These are phyloP conservation scores for Mycalesis mineus DNA, from an alignment of 2,888 invertebrate genomes.

Conservation along the genomic window DNA sequence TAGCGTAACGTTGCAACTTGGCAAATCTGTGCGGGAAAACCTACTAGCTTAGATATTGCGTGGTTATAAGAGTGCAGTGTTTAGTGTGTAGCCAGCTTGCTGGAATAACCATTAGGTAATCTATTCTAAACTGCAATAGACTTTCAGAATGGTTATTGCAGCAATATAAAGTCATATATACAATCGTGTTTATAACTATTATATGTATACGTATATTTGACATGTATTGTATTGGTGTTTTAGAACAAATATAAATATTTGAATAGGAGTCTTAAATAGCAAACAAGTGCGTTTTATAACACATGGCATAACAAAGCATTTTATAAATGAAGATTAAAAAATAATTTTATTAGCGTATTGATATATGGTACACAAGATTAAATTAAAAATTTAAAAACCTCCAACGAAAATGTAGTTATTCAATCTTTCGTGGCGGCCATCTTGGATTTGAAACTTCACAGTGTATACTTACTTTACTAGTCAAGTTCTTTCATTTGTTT, in stretches of 20 bases:
- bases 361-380: too few relatives aligned
- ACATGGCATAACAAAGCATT: slow-evolving; percentile 1
- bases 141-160: slow-evolving; percentile 6
- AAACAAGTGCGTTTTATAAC: not conserved
- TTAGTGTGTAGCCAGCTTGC: slow-evolving; percentile 8
- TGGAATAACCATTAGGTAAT: slow-evolving; percentile 4
- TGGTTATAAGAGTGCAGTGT: slow-evolving; percentile 32
- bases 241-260: not conserved
- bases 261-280: not conserved
- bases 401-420: too few relatives aligned
- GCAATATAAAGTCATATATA: not conserved
- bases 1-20: slow-evolving; percentile 58
- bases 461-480: too few relatives aligned
- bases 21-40: slow-evolving; percentile 69
- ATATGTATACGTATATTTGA: not conserved
- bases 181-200: not conserved
- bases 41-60: slow-evolving; percentile 62
- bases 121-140: not conserved
- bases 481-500: too few relatives aligned
- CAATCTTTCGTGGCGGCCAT: too few relatives aligned
- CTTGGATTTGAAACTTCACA: too few relatives aligned
- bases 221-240: not conserved
- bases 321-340: too few relatives aligned
- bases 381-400: too few relatives aligned
- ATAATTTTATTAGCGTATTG: too few relatives aligned